phyloP scores from a whole-genome alignment of 2,797 vertebrate genomes.

The Syngnathus rostellatus region DNA sequence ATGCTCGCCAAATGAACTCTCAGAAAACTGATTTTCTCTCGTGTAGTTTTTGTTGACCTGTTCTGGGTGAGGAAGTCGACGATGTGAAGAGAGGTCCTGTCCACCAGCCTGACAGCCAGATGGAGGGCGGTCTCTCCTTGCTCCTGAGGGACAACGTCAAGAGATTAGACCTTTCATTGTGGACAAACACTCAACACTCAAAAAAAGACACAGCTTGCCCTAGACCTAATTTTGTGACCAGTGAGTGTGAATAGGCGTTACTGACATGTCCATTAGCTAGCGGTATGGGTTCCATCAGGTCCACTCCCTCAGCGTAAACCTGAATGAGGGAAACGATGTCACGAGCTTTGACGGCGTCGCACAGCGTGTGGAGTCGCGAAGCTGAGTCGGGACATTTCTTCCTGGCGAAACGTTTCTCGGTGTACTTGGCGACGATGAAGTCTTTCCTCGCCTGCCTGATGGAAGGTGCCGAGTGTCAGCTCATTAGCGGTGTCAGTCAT shows the following conservation, averaged over 20 bases:
- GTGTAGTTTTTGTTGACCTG: slow-evolving; percentile 67
- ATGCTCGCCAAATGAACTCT: not conserved
- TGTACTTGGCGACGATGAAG: slow-evolving; percentile 97
- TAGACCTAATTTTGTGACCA: not conserved
- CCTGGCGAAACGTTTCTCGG: slow-evolving; percentile 83
- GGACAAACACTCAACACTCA: not conserved
- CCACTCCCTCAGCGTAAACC: slow-evolving; percentile 87
- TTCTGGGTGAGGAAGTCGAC: slow-evolving; percentile 97
- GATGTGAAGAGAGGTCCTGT: slow-evolving; percentile 94
- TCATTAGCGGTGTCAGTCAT: not conserved
- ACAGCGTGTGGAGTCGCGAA: slow-evolving; percentile 82
- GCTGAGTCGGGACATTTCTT: slow-evolving; percentile 73
- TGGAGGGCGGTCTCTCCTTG: slow-evolving; percentile 94
- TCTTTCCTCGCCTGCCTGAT: slow-evolving; percentile 94
- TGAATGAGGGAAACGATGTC: slow-evolving; percentile 91
- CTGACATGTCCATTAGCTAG: slow-evolving; percentile 95
- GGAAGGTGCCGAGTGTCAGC: not conserved
- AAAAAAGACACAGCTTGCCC: not conserved
- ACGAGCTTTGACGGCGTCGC: slow-evolving; percentile 88
- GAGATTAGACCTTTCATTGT: not conserved
- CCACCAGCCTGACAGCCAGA: slow-evolving; percentile 91
- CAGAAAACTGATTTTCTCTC: not conserved
- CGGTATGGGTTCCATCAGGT: slow-evolving; percentile 93
- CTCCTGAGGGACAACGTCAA: slow-evolving; percentile 67
- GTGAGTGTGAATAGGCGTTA: slow-evolving; percentile 8